Base-by-base conservation (phyloP, 2,797 vertebrate genomes). In the Melanotaenia nigrans region DNA sequence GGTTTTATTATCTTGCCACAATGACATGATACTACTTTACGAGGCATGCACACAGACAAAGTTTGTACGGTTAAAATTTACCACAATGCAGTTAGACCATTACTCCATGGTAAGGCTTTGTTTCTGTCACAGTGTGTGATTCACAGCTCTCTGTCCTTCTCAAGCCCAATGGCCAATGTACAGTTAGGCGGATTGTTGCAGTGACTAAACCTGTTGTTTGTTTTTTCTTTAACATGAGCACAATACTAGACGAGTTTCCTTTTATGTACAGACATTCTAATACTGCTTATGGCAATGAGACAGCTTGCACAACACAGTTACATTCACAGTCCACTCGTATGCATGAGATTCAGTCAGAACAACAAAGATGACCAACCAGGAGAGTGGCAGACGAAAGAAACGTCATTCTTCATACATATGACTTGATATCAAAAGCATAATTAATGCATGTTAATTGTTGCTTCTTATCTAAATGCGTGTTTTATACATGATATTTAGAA, bases 21-120 rank as follows among this genome's bases (percentile, higher is more conserved):
- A 84, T 96, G 95, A 95, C 94, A 92, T 92, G 88, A 85, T 94
- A 95, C 95, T 95, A 95, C 92, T 94, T 94, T 93, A 95, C 92
- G 92, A 95, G 92, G 96, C 98, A 99, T 99, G 97, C 97, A 98
- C 91, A 98, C 94, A 96, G 90, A 94, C 92, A 92, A 95, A 89
- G 94, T 94, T 90, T 80, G 87, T 87, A 91, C 86, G 83, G 83
- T 89, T 92, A 82, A 91, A 92, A 85, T 88, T 88, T 69, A 95
- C 95, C 93, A 92, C 90, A 82, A 89, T 88, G 88, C 73, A 62
- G 92, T 87, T 90, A 94, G 94, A 93, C 91, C 90, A 68, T 93
- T 92, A 94, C 95, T 94, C 85, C 56, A 83, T 81, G 88, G 91
- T 95, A 95, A 95, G 95, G 95, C 94, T 95, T 94, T 89, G 75